Base-by-base conservation (phyloP, 2,888 invertebrate species). In the Hermodice carunculata region DNA sequence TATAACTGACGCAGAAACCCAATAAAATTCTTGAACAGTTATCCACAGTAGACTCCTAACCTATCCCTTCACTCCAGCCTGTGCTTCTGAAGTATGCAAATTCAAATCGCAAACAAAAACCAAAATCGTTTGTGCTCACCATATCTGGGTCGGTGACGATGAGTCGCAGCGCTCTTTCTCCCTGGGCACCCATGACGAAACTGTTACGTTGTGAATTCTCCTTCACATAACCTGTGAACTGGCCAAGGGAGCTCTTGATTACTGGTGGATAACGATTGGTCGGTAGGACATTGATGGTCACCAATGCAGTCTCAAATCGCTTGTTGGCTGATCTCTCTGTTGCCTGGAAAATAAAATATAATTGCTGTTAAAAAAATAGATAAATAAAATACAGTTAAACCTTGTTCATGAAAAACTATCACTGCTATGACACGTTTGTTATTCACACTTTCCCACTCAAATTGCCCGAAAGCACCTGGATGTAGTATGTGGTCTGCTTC, bases 91-190 rank as follows among this genome's bases (percentile, higher is more conserved):
- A n/a, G n/a, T n/a, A n/a, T n/a, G n/a, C n/a, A n/a, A n/a, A n/a
- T n/a, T n/a, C n/a, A n/a, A n/a, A n/a, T n/a, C n/a, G n/a, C n/a
- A n/a, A n/a, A n/a, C n/a, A n/a, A n/a, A 46, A 17, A 14, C 11
- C 14, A 8, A 17, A 22, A 17, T 17, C 46, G 19, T 6, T 14
- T 28, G n/a, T 19, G 6, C 57, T 51, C 57, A 82, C 81, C 71
- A 75, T 70, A 64, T 81, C 81, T 5, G 69, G 71, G 64, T 82
- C 82, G 4, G 64, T 69, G 37, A 77, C 74, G 0, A 59, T 37
- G 14, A 82, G 53, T 44, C 69, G 53, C 5, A 82, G 58, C 3
- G 67, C 64, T 24, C 61, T 64, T 28, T 65, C 64, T 1, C 63
- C 61, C 24, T 54, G 46, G 1, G 42, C 53, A 37, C 69, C 46